Conservation (phyloP, 1,140 invertebrate genomes). For the Spodoptera litura region DNA sequence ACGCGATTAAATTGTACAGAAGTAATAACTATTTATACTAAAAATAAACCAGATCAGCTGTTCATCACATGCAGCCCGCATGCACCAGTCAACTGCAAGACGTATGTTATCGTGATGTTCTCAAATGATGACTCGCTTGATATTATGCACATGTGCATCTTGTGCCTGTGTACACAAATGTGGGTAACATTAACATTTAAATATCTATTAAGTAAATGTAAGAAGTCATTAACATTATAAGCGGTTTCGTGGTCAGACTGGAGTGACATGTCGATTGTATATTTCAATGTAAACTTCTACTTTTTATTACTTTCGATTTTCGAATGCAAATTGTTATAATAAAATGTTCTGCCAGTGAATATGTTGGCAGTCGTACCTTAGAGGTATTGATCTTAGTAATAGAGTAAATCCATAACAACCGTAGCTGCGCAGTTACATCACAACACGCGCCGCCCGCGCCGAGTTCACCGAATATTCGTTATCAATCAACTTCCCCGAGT, state of each 20-base stretch:
- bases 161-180: slow-evolving; percentile 6
- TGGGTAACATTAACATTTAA: slow-evolving; percentile 18
- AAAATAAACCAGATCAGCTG: slow-evolving; percentile 22
- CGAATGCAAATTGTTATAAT: background rate
- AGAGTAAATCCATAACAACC: slow-evolving; percentile 37
- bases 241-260: background rate
- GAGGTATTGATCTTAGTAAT: slow-evolving; percentile 11
- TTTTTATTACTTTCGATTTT: too few species aligned
- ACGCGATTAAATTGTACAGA: background rate
- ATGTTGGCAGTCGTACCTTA: background rate
- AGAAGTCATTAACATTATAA: slow-evolving; percentile 7
- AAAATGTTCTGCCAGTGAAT: background rate
- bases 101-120: slow-evolving; percentile 29
- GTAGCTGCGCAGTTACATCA: slow-evolving; percentile 68
- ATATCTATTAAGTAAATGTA: background rate
- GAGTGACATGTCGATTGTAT: background rate
- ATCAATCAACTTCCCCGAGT: slow-evolving; percentile 14
- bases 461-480: slow-evolving; percentile 46
- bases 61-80: slow-evolving; percentile 22
- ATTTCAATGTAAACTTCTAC: too few species aligned
- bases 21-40: slow-evolving; percentile 8
- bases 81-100: slow-evolving; percentile 16
- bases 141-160: slow-evolving; percentile 12
- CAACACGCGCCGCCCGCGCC: slow-evolving; percentile 64
- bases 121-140: slow-evolving; percentile 23